A percentile compares a stretch with the other conserved stretches of the same genome.
phyloP scores from a whole-genome alignment of 1,140 invertebrate genomes.

The Cryptotermes secundus region DNA sequence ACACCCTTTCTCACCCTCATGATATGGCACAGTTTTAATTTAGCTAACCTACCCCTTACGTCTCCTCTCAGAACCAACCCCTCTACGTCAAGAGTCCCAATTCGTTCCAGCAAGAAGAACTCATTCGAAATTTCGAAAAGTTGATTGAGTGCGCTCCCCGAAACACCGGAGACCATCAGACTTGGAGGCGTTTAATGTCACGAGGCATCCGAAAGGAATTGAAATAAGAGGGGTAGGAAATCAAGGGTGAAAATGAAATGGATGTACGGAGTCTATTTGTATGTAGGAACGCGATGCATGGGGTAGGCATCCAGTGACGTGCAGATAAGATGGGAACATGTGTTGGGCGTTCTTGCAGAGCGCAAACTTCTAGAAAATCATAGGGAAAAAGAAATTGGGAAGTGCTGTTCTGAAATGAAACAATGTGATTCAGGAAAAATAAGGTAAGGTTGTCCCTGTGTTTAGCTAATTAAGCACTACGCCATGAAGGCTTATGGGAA shows the following conservation, averaged over 20 bases:
- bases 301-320: neutral
- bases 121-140: slow-evolving; percentile 19
- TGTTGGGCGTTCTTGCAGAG: neutral
- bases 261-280: slow-evolving; percentile 2
- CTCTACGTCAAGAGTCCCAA: neutral
- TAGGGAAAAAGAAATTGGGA: neutral
- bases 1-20: neutral
- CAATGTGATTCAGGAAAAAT: neutral
- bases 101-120: slow-evolving; percentile 15
- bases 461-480: too few species aligned
- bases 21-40: slow-evolving; percentile 5
- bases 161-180: slow-evolving; percentile 11
- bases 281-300: neutral
- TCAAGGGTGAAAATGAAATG: slow-evolving; percentile 16
- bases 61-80: neutral
- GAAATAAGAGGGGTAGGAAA: neutral
- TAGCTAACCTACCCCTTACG: neutral
- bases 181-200: slow-evolving; percentile 2
- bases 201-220: slow-evolving; percentile 15
- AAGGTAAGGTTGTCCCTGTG: too few species aligned
- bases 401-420: neutral
- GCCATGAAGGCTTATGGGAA: too few species aligned
- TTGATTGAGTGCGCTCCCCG: neutral
- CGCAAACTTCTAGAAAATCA: too few species aligned
- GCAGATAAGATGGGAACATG: neutral